Evolutionary conservation across 2,888 invertebrate genomes (phyloP).

Genomic region (Dione juno): DNA sequence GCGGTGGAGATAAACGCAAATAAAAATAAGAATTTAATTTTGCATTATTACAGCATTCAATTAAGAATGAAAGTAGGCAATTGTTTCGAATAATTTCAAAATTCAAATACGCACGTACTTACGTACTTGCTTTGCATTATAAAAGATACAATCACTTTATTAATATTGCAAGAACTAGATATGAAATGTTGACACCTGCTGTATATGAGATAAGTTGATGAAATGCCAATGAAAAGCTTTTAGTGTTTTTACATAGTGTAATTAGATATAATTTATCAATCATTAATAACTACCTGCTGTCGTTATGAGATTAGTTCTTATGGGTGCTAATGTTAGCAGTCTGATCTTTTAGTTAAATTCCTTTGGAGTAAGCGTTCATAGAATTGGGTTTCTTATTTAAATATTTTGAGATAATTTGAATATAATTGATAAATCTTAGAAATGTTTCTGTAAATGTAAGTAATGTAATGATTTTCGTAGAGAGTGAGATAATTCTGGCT

Average conservation of each 20-base stretch:
- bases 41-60: slow-evolving; percentile 26
- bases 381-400: slow-evolving; percentile 6
- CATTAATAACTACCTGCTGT: slow-evolving; percentile 6
- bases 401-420: slow-evolving; percentile 6
- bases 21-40: neutral
- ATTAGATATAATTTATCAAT: slow-evolving; percentile 23
- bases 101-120: slow-evolving; percentile 12
- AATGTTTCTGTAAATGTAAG: neutral
- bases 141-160: slow-evolving; percentile 31
- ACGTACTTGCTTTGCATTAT: slow-evolving; percentile 20
- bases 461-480: no score
- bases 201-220: slow-evolving; percentile 16
- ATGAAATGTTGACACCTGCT: slow-evolving; percentile 28
- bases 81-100: slow-evolving; percentile 38
- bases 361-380: neutral
- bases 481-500: neutral
- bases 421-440: slow-evolving; percentile 4
- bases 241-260: slow-evolving; percentile 19
- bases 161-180: slow-evolving; percentile 28
- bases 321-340: slow-evolving; percentile 2
- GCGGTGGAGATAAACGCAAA: no score
- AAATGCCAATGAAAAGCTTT: slow-evolving; percentile 26
- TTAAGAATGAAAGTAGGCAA: slow-evolving; percentile 40
- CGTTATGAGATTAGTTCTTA: slow-evolving; percentile 16
- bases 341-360: slow-evolving; percentile 12